Conservation (phyloP, 2,797 vertebrate species). For the Tamandua tetradactyla region DNA sequence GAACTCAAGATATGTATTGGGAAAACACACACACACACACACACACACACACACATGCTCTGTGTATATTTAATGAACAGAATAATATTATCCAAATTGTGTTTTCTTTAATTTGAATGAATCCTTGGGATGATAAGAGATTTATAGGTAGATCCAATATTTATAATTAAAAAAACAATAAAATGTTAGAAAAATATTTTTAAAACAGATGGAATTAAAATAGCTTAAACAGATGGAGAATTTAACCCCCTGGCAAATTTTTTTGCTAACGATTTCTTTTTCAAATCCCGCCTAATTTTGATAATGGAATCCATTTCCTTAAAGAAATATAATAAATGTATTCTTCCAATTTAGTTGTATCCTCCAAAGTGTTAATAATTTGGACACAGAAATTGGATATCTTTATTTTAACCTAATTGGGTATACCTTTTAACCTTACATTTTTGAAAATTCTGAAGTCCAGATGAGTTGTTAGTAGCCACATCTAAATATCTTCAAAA, state of each 20-base stretch:
- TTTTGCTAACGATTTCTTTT: not conserved
- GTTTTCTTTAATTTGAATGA: not conserved
- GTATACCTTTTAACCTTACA: not conserved
- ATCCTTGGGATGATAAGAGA: not conserved
- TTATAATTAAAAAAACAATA: not conserved
- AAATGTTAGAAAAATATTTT: not conserved
- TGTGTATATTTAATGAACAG: not conserved
- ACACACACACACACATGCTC: not conserved
- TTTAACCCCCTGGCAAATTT: not conserved
- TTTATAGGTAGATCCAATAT: not conserved
- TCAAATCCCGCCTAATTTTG: no score
- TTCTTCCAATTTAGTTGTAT: not conserved
- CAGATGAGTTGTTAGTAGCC: accelerated
- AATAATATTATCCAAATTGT: not conserved
- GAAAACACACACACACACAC: not conserved
- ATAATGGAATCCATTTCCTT: not conserved
- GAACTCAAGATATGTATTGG: not conserved
- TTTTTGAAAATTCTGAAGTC: not conserved
- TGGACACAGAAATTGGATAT: not conserved
- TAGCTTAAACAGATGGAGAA: not conserved
- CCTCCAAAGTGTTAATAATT: not conserved
- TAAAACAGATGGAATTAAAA: not conserved
- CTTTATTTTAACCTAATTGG: not conserved
- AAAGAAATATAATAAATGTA: not conserved
- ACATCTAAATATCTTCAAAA: not conserved